phyloP scores from a whole-genome alignment of 2,113 vertebrate species.

The Apaloderma vittatum region DNA sequence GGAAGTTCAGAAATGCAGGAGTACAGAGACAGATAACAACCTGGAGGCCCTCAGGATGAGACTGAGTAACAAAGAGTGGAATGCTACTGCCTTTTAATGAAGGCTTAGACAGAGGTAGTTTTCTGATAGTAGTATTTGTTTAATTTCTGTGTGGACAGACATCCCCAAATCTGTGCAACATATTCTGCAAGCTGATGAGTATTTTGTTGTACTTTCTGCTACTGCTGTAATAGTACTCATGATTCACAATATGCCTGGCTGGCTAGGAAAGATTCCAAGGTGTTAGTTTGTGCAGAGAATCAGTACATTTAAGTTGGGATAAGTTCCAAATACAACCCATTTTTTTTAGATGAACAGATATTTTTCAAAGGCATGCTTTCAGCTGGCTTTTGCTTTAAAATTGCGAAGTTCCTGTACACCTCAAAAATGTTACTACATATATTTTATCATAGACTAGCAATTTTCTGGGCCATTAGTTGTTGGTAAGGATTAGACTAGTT shows the following conservation, averaged over 20 bases:
- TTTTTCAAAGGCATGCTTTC: not conserved
- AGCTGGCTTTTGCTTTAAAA: not conserved
- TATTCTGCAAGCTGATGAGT: not conserved
- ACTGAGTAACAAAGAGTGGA: not conserved
- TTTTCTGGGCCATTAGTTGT: accelerated
- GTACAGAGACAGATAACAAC: not conserved
- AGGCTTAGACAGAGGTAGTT: not conserved
- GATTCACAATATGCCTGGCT: not conserved
- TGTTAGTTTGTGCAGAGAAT: not conserved
- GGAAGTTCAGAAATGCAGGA: not conserved
- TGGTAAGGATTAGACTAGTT: not conserved
- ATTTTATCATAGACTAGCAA: not conserved
- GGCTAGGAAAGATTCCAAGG: not conserved
- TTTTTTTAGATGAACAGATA: not conserved
- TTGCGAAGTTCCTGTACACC: accelerated
- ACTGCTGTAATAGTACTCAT: not conserved
- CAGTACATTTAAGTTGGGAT: not conserved
- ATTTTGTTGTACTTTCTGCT: not conserved
- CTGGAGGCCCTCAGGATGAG: not conserved
- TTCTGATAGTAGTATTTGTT: not conserved
- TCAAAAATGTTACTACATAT: not conserved
- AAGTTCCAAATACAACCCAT: not conserved
- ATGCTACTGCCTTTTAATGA: not conserved
- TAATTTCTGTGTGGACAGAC: not conserved
- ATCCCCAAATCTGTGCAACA: not conserved